Percentiles rank a stretch among this genome's conserved stretches.
Evolutionary conservation across 1,140 invertebrate genomes (phyloP).

Genomic region (Fopius arisanus): DNA sequence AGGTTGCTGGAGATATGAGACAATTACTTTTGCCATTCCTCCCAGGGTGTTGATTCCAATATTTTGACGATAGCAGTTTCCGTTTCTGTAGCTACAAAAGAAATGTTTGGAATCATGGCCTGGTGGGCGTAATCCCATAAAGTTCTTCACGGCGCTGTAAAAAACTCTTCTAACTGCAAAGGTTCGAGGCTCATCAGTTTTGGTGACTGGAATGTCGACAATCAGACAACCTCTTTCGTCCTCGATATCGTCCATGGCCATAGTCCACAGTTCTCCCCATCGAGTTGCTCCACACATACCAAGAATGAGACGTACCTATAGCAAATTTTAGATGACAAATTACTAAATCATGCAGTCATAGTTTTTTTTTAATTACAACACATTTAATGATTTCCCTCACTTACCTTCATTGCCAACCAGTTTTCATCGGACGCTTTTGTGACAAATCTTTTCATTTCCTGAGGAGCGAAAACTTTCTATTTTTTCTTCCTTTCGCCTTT

Average conservation of each 20-base stretch:
- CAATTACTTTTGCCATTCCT: too few species aligned
- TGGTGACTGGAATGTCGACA: not conserved
- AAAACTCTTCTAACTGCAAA: not conserved
- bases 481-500: too few species aligned
- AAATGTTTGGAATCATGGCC: not conserved
- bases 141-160: not conserved
- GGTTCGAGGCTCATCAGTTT: not conserved
- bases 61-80: not conserved
- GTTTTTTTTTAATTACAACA: too few species aligned
- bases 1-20: too few species aligned
- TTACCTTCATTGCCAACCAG: not conserved
- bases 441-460: too few species aligned
- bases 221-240: not conserved
- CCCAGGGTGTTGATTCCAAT: not conserved
- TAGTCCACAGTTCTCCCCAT: not conserved
- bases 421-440: not conserved
- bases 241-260: not conserved
- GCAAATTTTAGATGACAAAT: too few species aligned
- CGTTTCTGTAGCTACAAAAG: not conserved
- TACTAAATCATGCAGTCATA: too few species aligned
- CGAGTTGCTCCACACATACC: not conserved
- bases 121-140: not conserved
- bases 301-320: not conserved
- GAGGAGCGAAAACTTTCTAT: too few species aligned
- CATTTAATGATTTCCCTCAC: too few species aligned